A percentile compares a stretch with the other conserved stretches of the same genome.
Conservation (phyloP, 2,113 vertebrate species). For the Lycocorax pyrrhopterus region DNA sequence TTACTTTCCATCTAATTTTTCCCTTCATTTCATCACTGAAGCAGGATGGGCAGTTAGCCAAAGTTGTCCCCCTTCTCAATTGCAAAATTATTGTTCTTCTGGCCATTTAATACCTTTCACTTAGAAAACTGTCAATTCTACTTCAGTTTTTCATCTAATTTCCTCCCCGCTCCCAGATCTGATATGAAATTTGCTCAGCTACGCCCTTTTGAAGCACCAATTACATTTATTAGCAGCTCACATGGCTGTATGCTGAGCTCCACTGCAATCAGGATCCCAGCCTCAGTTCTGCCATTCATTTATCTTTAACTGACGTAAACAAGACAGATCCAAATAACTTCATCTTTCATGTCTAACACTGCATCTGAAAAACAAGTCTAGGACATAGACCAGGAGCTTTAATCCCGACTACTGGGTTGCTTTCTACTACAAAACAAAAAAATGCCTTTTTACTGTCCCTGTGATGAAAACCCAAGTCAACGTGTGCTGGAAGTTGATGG, state of each 20-base stretch:
- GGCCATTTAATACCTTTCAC: constrained; percentile 11
- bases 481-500: neutral
- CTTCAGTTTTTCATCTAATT: constrained; percentile 4
- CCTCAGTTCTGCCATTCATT: neutral
- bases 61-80: neutral
- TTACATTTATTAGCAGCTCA: neutral
- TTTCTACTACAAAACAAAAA: neutral
- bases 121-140: neutral
- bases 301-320: neutral
- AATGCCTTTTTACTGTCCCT: neutral
- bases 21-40: neutral
- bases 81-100: neutral
- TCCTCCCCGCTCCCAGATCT: neutral
- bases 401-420: neutral
- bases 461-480: neutral
- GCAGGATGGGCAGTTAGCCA: neutral
- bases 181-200: neutral
- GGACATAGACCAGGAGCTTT: neutral
- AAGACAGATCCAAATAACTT: neutral
- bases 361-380: neutral
- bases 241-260: neutral
- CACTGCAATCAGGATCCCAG: neutral
- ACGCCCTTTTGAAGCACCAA: neutral
- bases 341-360: neutral
- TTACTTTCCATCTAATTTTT: neutral